Conservation (phyloP, 2,113 vertebrate genomes). For the Ploceus nigricollis region DNA sequence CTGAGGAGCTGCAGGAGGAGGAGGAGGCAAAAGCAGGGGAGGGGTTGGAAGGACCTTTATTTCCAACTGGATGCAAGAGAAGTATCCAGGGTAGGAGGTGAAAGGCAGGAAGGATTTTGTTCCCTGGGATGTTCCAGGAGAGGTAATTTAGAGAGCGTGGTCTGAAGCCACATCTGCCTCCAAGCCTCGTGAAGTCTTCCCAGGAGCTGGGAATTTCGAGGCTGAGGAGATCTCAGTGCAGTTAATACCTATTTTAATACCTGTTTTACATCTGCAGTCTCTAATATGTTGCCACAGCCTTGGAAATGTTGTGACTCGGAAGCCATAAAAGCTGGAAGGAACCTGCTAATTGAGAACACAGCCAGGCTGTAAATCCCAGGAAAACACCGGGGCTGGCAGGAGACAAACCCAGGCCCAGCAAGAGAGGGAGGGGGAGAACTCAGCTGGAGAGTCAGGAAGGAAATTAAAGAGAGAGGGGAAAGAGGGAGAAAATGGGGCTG, state of each 20-base stretch:
- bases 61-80: neutral
- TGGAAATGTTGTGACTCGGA: conserved; percentile 55
- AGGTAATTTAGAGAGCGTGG: neutral
- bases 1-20: neutral
- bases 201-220: neutral
- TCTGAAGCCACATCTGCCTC: neutral
- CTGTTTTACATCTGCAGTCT: conserved; percentile 16
- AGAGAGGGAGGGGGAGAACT: neutral
- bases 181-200: neutral
- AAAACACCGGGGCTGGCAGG: neutral
- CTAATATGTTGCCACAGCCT: conserved; percentile 31
- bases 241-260: conserved; percentile 47
- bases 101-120: neutral
- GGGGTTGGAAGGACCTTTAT: neutral
- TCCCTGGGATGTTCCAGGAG: neutral
- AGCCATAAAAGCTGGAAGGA: conserved; percentile 51
- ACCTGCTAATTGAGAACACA: conserved; percentile 53
- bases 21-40: neutral
- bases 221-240: neutral
- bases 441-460: neutral
- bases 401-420: neutral
- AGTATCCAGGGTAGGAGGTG: accelerated
- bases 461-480: neutral
- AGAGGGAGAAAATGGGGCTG: neutral
- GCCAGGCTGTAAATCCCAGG: conserved; percentile 28